Conservation (phyloP, 2,888 invertebrate species). For the Tetragnatha montana region DNA sequence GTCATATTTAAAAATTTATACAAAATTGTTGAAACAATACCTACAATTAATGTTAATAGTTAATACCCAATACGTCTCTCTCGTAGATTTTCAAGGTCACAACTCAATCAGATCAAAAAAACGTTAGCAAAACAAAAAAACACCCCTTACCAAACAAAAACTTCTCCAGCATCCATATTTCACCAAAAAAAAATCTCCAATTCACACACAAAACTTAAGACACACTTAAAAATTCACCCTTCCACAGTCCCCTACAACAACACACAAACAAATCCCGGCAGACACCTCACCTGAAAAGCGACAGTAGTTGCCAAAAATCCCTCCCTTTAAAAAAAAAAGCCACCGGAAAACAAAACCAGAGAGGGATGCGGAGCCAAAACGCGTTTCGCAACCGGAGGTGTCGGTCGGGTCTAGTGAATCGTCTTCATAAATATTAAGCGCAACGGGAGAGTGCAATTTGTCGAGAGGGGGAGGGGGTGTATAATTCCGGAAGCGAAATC, state of each 20-base stretch:
- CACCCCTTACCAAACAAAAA: too few relatives aligned
- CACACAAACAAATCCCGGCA: background rate
- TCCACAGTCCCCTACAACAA: background rate
- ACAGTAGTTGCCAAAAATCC: background rate
- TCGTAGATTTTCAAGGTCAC: too few relatives aligned
- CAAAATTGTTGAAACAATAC: too few relatives aligned
- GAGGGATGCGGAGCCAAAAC: background rate
- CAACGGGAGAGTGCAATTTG: constrained; percentile 24
- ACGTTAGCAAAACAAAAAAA: too few relatives aligned
- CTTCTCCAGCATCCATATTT: too few relatives aligned
- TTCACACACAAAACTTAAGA: background rate
- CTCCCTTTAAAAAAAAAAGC: background rate
- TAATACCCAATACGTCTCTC: too few relatives aligned
- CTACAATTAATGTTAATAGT: too few relatives aligned
- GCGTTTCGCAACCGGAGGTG: background rate
- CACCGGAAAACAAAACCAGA: background rate
- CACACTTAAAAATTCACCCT: too few relatives aligned
- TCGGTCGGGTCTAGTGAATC: background rate
- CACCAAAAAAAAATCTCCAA: too few relatives aligned
- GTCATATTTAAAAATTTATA: too few relatives aligned
- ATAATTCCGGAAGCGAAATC: constrained; percentile 3
- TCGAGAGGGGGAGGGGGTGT: background rate
- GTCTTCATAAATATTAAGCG: constrained; percentile 45
- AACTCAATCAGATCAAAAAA: too few relatives aligned
- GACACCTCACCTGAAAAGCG: background rate